These are phyloP conservation scores for Platycheirus rosarum DNA, from an alignment of 2,888 invertebrate species.

Conservation along the genomic window DNA sequence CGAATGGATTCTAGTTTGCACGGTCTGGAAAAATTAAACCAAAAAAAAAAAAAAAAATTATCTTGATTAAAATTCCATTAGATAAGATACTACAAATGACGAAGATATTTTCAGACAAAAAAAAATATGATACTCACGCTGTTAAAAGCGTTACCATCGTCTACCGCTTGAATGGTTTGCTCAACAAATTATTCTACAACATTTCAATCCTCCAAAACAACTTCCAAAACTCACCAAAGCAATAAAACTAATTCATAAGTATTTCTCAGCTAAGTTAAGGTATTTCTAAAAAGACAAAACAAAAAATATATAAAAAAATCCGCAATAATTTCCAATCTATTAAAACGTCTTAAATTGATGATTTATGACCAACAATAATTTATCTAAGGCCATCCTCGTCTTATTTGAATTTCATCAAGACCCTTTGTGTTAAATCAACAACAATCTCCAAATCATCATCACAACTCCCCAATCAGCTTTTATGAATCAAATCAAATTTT, in stretches of 20 bases:
- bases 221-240: not conserved
- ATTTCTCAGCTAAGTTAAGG: not conserved
- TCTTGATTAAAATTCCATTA: too few relatives aligned
- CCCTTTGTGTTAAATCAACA: constrained; percentile 57
- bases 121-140: too few relatives aligned
- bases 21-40: too few relatives aligned
- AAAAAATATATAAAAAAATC: constrained; percentile 4
- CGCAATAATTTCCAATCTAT: constrained; percentile 20
- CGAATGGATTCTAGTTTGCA: too few relatives aligned
- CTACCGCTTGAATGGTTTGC: too few relatives aligned
- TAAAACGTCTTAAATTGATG: constrained; percentile 17
- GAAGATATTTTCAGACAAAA: too few relatives aligned
- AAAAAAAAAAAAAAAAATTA: too few relatives aligned
- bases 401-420: constrained; percentile 63
- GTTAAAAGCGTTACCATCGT: too few relatives aligned
- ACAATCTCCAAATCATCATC: constrained; percentile 40
- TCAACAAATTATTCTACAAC: too few relatives aligned
- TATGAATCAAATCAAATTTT: constrained; percentile 70
- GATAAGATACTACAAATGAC: too few relatives aligned
- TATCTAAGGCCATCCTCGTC: constrained; percentile 30
- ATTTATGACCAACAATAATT: constrained; percentile 23
- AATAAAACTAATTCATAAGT: constrained; percentile 5
- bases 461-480: constrained; percentile 46
- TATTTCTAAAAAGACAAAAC: too few relatives aligned
- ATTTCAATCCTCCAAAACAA: not conserved